Evolutionary conservation across 2,797 vertebrate genomes (phyloP).

Genomic region (Mus minutoides): DNA sequence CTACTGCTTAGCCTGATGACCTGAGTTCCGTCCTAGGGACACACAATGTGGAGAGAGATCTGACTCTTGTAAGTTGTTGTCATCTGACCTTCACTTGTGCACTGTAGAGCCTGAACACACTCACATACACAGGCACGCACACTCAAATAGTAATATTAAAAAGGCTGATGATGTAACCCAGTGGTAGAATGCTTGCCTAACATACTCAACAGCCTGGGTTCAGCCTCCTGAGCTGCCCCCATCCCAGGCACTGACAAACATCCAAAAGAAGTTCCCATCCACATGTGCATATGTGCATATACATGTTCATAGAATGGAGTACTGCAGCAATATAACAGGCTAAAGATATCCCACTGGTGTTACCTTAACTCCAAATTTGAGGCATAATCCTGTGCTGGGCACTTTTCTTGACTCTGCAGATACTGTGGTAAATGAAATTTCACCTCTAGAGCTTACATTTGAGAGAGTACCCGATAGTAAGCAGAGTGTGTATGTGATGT

Average conservation of each 20-base stretch:
- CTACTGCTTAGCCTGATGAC: background rate
- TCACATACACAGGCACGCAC: background rate
- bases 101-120: background rate
- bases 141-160: too few relatives aligned
- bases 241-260: background rate
- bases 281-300: background rate
- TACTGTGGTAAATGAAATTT: conserved; percentile 8
- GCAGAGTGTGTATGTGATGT: background rate
- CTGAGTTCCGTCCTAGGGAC: background rate
- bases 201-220: background rate
- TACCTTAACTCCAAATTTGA: background rate
- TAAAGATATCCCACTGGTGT: background rate
- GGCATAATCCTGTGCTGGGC: background rate
- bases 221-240: background rate
- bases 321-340: background rate
- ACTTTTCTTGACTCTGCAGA: background rate
- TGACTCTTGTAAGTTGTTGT: background rate
- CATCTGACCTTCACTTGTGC: background rate
- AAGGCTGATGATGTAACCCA: background rate
- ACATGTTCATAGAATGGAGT: background rate
- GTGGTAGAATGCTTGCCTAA: background rate
- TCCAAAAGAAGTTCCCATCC: background rate
- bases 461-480: background rate
- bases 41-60: background rate
- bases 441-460: conserved; percentile 1